phyloP scores from a whole-genome alignment of 2,113 vertebrate species.

The Coptodon bakossiorum region DNA sequence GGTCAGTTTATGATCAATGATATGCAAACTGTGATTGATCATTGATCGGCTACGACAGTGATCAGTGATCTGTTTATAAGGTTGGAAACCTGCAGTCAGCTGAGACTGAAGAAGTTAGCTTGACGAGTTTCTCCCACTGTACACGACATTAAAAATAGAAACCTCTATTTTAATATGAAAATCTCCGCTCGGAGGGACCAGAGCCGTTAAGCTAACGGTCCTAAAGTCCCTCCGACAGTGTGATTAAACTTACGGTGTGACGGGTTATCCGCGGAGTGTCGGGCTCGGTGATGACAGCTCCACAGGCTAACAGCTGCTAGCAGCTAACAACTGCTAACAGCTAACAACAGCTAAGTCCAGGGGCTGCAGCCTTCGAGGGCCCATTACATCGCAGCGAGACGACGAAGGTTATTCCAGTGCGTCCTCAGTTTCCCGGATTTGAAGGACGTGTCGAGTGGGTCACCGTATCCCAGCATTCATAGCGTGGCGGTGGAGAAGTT shows the following conservation, averaged over 20 bases:
- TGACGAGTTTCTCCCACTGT: background rate
- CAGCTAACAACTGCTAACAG: too few species aligned
- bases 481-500: too few species aligned
- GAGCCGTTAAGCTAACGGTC: background rate
- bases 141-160: background rate
- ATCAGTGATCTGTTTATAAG: background rate
- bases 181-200: background rate
- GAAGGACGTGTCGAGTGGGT: background rate
- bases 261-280: background rate
- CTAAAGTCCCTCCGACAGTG: background rate
- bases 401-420: background rate
- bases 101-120: background rate
- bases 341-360: background rate
- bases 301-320: background rate
- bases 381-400: fast-evolving
- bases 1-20: fast-evolving
- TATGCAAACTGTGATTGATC: background rate
- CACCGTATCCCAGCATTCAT: too few species aligned
- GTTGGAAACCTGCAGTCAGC: background rate
- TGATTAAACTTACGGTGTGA: background rate
- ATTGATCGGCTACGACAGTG: background rate
- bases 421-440: background rate
- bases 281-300: background rate
- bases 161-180: fast-evolving
- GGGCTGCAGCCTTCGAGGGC: background rate